phyloP scores from a whole-genome alignment of 2,113 vertebrate genomes.

The Laticauda colubrina region DNA sequence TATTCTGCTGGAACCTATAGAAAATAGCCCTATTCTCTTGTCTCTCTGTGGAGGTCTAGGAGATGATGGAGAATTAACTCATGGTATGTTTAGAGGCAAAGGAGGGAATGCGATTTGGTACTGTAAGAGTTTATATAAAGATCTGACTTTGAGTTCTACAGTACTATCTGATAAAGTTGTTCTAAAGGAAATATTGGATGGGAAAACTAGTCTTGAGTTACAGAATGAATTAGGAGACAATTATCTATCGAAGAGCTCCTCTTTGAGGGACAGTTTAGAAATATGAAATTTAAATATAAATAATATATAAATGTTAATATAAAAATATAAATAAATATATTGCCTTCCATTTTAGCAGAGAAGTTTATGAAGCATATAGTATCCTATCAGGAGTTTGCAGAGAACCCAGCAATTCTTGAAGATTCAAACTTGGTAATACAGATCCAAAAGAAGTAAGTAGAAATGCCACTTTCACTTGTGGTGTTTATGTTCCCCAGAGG shows the following conservation, averaged over 20 bases:
- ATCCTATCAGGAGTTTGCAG: conserved; percentile 83
- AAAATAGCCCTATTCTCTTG: conserved; percentile 68
- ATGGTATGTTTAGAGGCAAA: conserved; percentile 65
- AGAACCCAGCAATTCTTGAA: conserved; percentile 86
- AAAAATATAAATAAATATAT: not conserved
- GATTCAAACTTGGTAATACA: conserved; percentile 90
- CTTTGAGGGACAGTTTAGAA: not conserved
- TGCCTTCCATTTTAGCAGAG: conserved; percentile 67
- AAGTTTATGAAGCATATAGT: conserved; percentile 84
- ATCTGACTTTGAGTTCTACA: not conserved
- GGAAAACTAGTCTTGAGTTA: not conserved
- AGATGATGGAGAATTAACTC: conserved; percentile 76
- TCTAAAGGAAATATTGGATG: not conserved
- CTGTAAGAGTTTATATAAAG: rapidly evolving
- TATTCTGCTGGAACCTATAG: conserved; percentile 62
- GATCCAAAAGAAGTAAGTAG: conserved; percentile 86
- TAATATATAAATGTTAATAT: not conserved
- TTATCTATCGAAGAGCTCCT: not conserved
- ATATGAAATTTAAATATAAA: not conserved
- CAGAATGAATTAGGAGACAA: not conserved
- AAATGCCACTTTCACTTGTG: not conserved
- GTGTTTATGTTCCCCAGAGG: not conserved
- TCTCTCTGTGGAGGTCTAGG: conserved; percentile 86
- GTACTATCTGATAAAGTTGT: not conserved
- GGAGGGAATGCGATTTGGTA: not conserved